These are phyloP conservation scores for Andrena haemorrhoa DNA, from an alignment of 2,888 invertebrate genomes.

Conservation along the genomic window DNA sequence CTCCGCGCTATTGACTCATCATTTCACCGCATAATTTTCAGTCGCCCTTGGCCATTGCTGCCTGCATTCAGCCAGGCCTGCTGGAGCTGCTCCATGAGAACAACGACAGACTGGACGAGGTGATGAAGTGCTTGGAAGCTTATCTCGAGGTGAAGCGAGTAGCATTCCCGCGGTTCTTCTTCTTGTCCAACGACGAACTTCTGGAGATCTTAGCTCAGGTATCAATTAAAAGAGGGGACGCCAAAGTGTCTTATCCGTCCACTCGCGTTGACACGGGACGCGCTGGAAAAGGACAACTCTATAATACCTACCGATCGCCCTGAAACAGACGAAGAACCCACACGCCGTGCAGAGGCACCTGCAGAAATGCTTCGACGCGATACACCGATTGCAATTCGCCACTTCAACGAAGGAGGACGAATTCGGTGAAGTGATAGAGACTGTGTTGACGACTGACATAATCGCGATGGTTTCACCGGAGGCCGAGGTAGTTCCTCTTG, in stretches of 20 bases:
- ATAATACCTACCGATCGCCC: neutral
- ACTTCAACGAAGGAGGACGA: constrained; percentile 87
- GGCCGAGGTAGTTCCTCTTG: constrained; percentile 92
- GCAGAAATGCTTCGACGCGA: constrained; percentile 95
- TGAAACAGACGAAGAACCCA: constrained; percentile 90
- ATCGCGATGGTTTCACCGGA: constrained; percentile 96
- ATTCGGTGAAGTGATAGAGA: constrained; percentile 82
- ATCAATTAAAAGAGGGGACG: constrained; percentile 46
- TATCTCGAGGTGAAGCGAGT: constrained; percentile 95
- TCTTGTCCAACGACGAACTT: constrained; percentile 95
- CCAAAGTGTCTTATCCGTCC: too few relatives aligned
- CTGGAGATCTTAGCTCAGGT: constrained; percentile 96
- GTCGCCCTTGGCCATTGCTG: constrained; percentile 93
- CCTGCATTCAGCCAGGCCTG: constrained; percentile 90
- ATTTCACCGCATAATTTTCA: constrained; percentile 71
- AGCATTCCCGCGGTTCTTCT: constrained; percentile 95
- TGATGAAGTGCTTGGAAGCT: constrained; percentile 95
- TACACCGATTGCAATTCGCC: constrained; percentile 90
- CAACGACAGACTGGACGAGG: constrained; percentile 93
- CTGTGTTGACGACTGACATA: constrained; percentile 91
- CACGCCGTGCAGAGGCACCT: constrained; percentile 96
- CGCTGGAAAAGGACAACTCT: too few relatives aligned
- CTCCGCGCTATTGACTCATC: too few relatives aligned
- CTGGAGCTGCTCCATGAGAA: constrained; percentile 90
- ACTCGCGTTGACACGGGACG: too few relatives aligned